Evolutionary conservation across 2,113 vertebrate genomes (phyloP).

Genomic region (Hyperopisus bebe): DNA sequence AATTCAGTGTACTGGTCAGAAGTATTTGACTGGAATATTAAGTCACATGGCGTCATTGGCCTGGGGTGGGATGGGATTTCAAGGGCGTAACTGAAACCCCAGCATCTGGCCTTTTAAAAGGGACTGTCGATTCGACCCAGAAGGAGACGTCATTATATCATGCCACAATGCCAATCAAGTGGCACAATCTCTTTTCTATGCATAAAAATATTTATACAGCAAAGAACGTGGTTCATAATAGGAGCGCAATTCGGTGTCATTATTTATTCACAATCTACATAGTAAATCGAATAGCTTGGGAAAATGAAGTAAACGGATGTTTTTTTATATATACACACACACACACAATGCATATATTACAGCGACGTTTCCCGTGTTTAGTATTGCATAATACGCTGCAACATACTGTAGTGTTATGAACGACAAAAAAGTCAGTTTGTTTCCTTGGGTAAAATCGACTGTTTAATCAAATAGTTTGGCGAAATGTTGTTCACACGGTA

Average conservation of each 20-base stretch:
- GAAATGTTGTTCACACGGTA: neutral
- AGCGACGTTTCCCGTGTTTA: neutral
- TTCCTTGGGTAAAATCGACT: neutral
- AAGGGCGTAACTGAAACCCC: slow-evolving; percentile 3
- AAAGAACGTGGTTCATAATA: neutral
- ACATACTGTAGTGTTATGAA: neutral
- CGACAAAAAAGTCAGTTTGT: neutral
- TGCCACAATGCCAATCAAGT: neutral
- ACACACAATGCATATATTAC: neutral
- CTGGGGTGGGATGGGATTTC: neutral
- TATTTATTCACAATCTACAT: neutral
- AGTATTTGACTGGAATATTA: neutral
- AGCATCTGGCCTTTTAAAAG: neutral
- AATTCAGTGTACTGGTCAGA: neutral
- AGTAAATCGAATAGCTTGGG: neutral
- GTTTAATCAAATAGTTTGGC: neutral
- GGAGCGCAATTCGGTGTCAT: neutral
- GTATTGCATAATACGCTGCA: neutral
- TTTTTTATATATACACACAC: neutral
- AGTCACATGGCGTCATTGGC: neutral
- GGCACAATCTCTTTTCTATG: neutral
- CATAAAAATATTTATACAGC: neutral
- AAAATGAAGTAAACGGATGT: neutral
- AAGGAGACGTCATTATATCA: neutral
- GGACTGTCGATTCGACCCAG: neutral